phyloP scores from a whole-genome alignment of 2,797 vertebrate genomes.

The Hephaestus fuliginosus region DNA sequence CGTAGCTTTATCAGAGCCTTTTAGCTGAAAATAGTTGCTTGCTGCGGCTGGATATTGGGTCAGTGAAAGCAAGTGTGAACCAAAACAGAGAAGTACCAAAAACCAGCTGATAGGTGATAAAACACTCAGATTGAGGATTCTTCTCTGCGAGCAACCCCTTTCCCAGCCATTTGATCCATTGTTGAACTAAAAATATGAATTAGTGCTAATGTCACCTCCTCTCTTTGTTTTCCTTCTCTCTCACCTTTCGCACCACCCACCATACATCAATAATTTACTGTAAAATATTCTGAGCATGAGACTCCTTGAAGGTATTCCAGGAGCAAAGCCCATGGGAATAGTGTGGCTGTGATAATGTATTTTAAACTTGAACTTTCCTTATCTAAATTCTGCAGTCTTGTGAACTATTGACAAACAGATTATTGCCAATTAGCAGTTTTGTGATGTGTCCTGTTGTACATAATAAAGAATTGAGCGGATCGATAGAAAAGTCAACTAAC shows the following conservation, averaged over 20 bases:
- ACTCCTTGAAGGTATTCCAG: constrained; percentile 77
- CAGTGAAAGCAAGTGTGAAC: neutral
- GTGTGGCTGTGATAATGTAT: constrained; percentile 82
- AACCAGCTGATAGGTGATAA: neutral
- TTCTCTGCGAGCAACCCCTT: neutral
- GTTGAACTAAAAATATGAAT: constrained; percentile 9
- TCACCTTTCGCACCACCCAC: constrained; percentile 66
- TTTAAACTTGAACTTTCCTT: constrained; percentile 87
- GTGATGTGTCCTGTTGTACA: constrained; percentile 88
- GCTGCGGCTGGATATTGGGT: neutral
- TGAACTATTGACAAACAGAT: constrained; percentile 90
- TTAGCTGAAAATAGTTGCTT: neutral
- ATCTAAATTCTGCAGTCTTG: constrained; percentile 89
- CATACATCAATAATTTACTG: constrained; percentile 76
- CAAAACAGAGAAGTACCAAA: neutral
- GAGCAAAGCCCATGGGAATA: constrained; percentile 75
- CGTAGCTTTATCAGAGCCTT: neutral
- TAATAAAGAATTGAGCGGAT: constrained; percentile 87
- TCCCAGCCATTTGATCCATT: constrained; percentile 17
- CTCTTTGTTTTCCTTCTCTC: constrained; percentile 67
- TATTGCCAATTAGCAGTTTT: constrained; percentile 92
- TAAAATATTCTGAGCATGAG: constrained; percentile 83
- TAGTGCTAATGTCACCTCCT: constrained; percentile 56
- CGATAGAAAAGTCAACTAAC: constrained; percentile 86
- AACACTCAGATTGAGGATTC: neutral